A percentile compares a stretch with the other conserved stretches of the same genome.
phyloP scores from a whole-genome alignment of 2,888 invertebrate species.

The Itoplectis maculator region DNA sequence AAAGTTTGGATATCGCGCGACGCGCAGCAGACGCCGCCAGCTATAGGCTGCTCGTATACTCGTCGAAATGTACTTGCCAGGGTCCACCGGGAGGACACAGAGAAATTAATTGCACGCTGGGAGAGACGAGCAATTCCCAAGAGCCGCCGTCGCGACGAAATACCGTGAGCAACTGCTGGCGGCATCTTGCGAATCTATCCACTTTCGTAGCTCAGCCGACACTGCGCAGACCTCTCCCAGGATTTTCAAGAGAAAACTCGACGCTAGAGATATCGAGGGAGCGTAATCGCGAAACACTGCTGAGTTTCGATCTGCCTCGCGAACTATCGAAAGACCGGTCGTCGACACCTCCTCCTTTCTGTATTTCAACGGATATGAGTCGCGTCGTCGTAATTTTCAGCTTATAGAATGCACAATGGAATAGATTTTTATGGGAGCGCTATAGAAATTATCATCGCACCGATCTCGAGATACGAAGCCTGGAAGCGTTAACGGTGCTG shows the following conservation, averaged over 20 bases:
- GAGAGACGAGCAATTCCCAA: conserved; percentile 58
- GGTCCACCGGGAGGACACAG: conserved; percentile 37
- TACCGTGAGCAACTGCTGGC: conserved; percentile 33
- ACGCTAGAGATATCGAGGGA: conserved; percentile 15
- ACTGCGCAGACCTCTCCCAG: not conserved
- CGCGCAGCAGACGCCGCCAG: not conserved
- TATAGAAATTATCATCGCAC: conserved; percentile 5
- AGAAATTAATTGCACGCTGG: conserved; percentile 55
- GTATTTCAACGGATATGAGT: too few species aligned
- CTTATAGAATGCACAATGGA: too few species aligned
- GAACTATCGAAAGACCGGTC: conserved; percentile 12
- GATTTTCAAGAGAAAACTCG: conserved; percentile 18
- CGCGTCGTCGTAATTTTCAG: too few species aligned
- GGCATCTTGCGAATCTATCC: not conserved
- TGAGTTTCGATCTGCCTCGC: not conserved
- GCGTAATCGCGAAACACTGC: conserved; percentile 22
- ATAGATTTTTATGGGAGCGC: not conserved
- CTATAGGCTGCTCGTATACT: not conserved
- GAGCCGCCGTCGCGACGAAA: conserved; percentile 55
- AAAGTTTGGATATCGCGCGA: conserved; percentile 47
- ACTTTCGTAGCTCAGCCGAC: conserved; percentile 2
- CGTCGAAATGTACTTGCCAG: conserved; percentile 36
- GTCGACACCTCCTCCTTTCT: too few species aligned
- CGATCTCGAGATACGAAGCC: conserved; percentile 4
- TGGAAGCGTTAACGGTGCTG: conserved; percentile 44